These are phyloP conservation scores for Leptobrachium leishanense DNA, from an alignment of 2,113 vertebrate genomes.

Conservation along the genomic window DNA sequence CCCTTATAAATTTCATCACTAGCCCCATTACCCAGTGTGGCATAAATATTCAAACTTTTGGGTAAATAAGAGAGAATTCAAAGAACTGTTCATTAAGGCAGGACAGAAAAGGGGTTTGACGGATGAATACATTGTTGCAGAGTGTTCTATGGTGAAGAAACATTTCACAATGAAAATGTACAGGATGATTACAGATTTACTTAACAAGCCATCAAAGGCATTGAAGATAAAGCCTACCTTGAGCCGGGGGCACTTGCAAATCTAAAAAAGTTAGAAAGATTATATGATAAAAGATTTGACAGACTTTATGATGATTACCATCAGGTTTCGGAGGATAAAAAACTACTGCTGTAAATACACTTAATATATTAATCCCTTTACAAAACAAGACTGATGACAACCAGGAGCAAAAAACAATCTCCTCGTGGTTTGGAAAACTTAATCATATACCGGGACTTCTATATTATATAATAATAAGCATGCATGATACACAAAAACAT, in stretches of 20 bases:
- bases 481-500: too few species aligned
- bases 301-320: not conserved
- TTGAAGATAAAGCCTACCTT: conserved; percentile 37
- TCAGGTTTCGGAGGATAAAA: not conserved
- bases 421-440: too few species aligned
- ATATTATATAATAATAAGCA: too few species aligned
- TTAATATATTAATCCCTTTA: too few species aligned
- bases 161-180: conserved; percentile 12
- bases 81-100: conserved; percentile 22
- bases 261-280: not conserved
- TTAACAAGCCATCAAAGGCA: conserved; percentile 29
- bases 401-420: too few species aligned
- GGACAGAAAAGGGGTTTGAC: conserved; percentile 4
- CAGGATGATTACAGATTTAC: conserved; percentile 37
- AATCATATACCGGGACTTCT: too few species aligned
- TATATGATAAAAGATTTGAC: conserved; percentile 16
- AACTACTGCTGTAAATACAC: not conserved
- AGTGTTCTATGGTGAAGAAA: conserved; percentile 1
- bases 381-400: too few species aligned
- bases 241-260: not conserved
- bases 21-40: not conserved
- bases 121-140: conserved; percentile 18
- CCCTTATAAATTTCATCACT: not conserved
- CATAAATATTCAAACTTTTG: conserved; percentile 28
- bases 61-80: conserved; percentile 8